Percentiles rank a stretch among this genome's conserved stretches.
These are phyloP conservation scores for Blennius ocellaris DNA, from an alignment of 2,113 vertebrate species.

Conservation along the genomic window DNA sequence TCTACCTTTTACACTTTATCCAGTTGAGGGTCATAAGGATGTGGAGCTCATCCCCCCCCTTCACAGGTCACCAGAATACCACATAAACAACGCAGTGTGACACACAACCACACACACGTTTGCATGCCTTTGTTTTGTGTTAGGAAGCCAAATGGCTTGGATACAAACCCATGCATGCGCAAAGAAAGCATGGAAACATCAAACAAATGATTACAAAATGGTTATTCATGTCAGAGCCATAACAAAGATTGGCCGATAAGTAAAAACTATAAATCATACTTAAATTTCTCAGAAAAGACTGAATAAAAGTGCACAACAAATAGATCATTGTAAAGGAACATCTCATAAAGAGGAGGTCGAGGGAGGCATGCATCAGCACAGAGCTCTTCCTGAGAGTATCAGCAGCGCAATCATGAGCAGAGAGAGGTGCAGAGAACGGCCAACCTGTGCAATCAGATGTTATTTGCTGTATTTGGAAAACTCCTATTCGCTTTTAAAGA, in stretches of 20 bases:
- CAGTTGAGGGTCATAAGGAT: no score
- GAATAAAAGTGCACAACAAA: not conserved
- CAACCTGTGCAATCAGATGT: not conserved
- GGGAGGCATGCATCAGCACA: not conserved
- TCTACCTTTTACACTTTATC: no score
- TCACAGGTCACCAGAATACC: no score
- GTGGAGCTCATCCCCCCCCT: no score
- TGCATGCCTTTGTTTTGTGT: no score
- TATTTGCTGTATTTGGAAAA: conserved; percentile 17
- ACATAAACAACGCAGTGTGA: no score
- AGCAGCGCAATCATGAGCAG: conserved; percentile 7
- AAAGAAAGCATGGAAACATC: not conserved
- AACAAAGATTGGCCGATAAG: not conserved
- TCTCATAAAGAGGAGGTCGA: not conserved
- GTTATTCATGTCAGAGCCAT: not conserved
- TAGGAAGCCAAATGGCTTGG: no score
- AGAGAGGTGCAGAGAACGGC: conserved; percentile 4
- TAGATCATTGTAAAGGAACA: not conserved
- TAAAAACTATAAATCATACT: not conserved
- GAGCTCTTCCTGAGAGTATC: not conserved
- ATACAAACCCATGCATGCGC: no score
- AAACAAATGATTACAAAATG: not conserved
- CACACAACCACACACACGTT: no score
- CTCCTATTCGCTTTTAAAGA: conserved; percentile 3
- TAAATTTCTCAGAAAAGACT: not conserved